Evolutionary conservation across 2,113 vertebrate genomes (phyloP).

Genomic region (Lophius piscatorius): DNA sequence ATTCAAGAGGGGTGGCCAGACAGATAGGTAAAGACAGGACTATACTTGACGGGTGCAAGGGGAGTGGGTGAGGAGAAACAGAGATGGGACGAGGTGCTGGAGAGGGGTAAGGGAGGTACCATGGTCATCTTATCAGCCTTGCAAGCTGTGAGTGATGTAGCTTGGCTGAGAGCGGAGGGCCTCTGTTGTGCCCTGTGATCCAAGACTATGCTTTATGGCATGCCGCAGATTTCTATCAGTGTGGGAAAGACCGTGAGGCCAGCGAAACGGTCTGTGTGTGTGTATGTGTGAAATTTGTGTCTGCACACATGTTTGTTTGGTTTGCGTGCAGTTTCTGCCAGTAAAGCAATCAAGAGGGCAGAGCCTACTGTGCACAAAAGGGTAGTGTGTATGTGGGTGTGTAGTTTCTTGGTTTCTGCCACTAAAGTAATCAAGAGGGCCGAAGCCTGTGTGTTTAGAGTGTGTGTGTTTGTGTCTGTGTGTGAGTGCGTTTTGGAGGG

Average conservation of each 20-base stretch:
- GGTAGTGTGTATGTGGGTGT: slow-evolving; percentile 44
- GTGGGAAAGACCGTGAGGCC: slow-evolving; percentile 76
- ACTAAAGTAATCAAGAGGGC: slow-evolving; percentile 65
- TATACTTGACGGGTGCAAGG: not conserved
- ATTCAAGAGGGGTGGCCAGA: slow-evolving; percentile 8
- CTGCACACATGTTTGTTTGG: slow-evolving; percentile 56
- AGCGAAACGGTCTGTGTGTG: slow-evolving; percentile 29
- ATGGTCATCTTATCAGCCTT: slow-evolving; percentile 61
- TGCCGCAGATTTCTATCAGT: slow-evolving; percentile 79
- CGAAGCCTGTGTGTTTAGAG: slow-evolving; percentile 58
- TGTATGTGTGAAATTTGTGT: slow-evolving; percentile 13
- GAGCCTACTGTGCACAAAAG: slow-evolving; percentile 40
- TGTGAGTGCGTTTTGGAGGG: slow-evolving; percentile 17
- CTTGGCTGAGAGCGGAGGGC: slow-evolving; percentile 63
- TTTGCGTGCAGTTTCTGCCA: slow-evolving; percentile 59
- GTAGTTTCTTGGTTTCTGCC: slow-evolving; percentile 41
- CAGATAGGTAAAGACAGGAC: slow-evolving; percentile 25
- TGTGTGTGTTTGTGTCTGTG: slow-evolving; percentile 20
- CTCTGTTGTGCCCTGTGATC: slow-evolving; percentile 75
- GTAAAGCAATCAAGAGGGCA: slow-evolving; percentile 74
- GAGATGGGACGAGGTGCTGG: slow-evolving; percentile 23
- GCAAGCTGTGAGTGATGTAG: slow-evolving; percentile 62
- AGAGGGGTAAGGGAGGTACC: slow-evolving; percentile 45
- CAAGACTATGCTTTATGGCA: slow-evolving; percentile 75
- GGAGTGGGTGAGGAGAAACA: slow-evolving; percentile 27